phyloP scores from a whole-genome alignment of 1,140 invertebrate genomes.

The Acromyrmex heyeri region DNA sequence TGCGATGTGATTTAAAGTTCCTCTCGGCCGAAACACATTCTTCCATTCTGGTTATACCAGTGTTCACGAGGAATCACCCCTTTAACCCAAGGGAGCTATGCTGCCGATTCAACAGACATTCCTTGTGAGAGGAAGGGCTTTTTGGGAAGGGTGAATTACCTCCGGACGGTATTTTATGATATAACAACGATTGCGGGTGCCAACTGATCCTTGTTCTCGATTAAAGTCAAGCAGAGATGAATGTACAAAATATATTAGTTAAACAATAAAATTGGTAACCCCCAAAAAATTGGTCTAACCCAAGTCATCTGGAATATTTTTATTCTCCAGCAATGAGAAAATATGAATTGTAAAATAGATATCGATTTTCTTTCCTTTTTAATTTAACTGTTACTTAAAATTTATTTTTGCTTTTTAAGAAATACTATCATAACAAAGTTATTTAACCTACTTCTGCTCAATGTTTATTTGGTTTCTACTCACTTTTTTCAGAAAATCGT shows the following conservation, averaged over 20 bases:
- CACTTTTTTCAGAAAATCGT: no score
- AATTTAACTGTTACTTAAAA: no score
- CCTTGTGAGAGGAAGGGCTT: conserved; percentile 16
- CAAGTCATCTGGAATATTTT: no score
- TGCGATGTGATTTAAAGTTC: conserved; percentile 62
- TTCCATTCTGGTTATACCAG: conserved; percentile 46
- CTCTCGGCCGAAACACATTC: conserved; percentile 53
- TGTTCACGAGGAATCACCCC: conserved; percentile 45
- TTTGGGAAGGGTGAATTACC: conserved; percentile 24
- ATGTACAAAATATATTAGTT: background rate
- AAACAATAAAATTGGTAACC: no score
- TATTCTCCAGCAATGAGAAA: no score
- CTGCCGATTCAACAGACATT: conserved; percentile 51
- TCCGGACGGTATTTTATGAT: conserved; percentile 46
- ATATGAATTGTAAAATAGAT: no score
- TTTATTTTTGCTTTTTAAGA: no score
- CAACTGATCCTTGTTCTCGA: conserved; percentile 48
- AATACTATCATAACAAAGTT: no score
- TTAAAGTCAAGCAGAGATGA: conserved; percentile 26
- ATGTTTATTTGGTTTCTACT: no score
- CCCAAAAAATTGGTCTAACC: no score
- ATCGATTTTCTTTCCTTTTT: no score
- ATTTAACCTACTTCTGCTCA: no score
- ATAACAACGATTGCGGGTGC: conserved; percentile 49
- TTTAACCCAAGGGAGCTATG: conserved; percentile 46